Conservation (phyloP, 2,888 invertebrate species). For the Chrysodeixis includens region DNA sequence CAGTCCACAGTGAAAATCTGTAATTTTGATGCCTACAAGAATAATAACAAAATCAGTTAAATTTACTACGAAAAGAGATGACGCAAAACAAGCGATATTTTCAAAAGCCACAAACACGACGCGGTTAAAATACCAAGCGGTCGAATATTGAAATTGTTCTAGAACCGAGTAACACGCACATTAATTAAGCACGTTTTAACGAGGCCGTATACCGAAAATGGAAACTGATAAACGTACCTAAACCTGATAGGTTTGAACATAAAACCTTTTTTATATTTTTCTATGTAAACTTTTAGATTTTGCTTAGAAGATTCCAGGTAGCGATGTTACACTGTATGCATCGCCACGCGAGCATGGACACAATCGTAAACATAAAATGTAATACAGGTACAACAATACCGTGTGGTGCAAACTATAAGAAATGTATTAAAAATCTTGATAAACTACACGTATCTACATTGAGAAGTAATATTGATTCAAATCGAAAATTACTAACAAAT, state of each 20-base stretch:
- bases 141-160: constrained; percentile 1
- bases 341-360: constrained; percentile 47
- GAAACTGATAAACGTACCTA: constrained; percentile 11
- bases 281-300: constrained; percentile 38
- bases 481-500: no score
- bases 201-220: constrained; percentile 17
- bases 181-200: background rate
- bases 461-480: no score
- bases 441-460: no score
- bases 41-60: background rate
- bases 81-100: background rate
- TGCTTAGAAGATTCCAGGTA: constrained; percentile 31
- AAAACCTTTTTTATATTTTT: constrained; percentile 18
- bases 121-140: background rate
- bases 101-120: background rate
- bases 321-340: constrained; percentile 53
- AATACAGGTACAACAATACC: constrained; percentile 51
- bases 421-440: no score
- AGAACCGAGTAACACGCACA: background rate
- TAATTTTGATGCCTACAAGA: no score
- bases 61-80: background rate
- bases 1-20: no score
- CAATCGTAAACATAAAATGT: constrained; percentile 58
- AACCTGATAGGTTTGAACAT: constrained; percentile 20
- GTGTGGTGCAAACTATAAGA: constrained; percentile 32